Evolutionary conservation across 2,113 vertebrate species (phyloP).

Genomic region (Scolopax mira): DNA sequence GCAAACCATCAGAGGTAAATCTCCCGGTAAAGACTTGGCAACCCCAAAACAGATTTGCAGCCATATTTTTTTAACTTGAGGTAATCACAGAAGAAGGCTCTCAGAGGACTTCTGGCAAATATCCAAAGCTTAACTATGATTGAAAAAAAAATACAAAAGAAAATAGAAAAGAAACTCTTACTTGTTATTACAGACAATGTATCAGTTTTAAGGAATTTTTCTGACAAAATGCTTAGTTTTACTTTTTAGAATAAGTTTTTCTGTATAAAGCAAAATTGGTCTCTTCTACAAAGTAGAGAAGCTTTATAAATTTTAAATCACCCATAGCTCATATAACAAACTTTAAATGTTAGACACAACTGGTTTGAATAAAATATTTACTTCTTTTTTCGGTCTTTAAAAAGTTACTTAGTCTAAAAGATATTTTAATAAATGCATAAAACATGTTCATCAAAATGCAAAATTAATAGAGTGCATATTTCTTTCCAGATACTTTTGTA

Average conservation of each 20-base stretch:
- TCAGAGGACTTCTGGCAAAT: neutral
- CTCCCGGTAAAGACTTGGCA: neutral
- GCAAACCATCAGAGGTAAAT: neutral
- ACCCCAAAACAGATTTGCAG: neutral
- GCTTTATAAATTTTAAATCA: constrained; percentile 60
- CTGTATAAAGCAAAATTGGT: constrained; percentile 2
- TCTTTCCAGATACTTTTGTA: constrained; percentile 34
- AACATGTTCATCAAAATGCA: constrained; percentile 40
- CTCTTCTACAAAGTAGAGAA: constrained; percentile 12
- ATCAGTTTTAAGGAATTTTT: neutral
- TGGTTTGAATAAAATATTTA: constrained; percentile 48
- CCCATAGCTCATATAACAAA: neutral
- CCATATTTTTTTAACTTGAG: neutral
- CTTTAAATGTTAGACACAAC: constrained; percentile 16
- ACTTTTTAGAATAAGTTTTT: neutral
- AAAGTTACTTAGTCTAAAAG: constrained; percentile 25
- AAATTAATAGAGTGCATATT: constrained; percentile 20
- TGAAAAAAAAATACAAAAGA: neutral
- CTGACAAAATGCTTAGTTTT: neutral
- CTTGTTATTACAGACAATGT: neutral
- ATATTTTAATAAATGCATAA: constrained; percentile 55
- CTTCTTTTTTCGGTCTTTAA: constrained; percentile 40
- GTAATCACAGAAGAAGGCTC: neutral
- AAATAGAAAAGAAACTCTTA: neutral
- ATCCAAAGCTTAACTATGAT: neutral